A percentile compares a stretch with the other conserved stretches of the same genome.
These are phyloP conservation scores for Baryphthengus martii DNA, from an alignment of 2,113 vertebrate genomes.

Conservation along the genomic window DNA sequence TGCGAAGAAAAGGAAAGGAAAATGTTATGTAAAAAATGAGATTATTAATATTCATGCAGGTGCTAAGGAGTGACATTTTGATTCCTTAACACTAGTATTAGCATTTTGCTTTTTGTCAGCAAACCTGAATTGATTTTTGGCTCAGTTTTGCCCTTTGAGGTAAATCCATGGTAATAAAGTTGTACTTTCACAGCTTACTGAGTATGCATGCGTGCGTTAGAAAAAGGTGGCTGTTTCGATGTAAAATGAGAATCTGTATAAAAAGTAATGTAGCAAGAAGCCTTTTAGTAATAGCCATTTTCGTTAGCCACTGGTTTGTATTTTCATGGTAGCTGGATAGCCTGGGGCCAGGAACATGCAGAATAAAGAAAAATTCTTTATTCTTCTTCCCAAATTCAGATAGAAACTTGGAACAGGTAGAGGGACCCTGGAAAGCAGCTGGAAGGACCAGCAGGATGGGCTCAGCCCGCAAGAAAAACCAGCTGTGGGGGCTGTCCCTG, in stretches of 20 bases:
- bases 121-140: constrained; percentile 56
- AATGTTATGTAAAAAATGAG: constrained; percentile 20
- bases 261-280: constrained; percentile 20
- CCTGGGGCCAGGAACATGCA: neutral
- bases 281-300: neutral
- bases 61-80: constrained; percentile 54
- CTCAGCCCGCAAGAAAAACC: neutral
- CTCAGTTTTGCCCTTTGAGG: constrained; percentile 53
- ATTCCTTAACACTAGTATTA: constrained; percentile 48
- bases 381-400: neutral
- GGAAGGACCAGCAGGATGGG: neutral
- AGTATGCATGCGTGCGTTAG: neutral
- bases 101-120: constrained; percentile 66
- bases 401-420: neutral
- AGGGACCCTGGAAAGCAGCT: neutral
- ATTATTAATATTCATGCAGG: constrained; percentile 33
- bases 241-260: neutral
- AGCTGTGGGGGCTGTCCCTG: neutral
- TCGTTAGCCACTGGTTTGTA: neutral
- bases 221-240: neutral
- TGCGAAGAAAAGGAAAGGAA: neutral
- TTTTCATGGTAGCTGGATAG: neutral
- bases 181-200: constrained; percentile 48
- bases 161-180: constrained; percentile 51
- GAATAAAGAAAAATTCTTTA: neutral